Evolutionary conservation across 1,140 invertebrate species (phyloP).

Genomic region (Macrobrachium nipponense): DNA sequence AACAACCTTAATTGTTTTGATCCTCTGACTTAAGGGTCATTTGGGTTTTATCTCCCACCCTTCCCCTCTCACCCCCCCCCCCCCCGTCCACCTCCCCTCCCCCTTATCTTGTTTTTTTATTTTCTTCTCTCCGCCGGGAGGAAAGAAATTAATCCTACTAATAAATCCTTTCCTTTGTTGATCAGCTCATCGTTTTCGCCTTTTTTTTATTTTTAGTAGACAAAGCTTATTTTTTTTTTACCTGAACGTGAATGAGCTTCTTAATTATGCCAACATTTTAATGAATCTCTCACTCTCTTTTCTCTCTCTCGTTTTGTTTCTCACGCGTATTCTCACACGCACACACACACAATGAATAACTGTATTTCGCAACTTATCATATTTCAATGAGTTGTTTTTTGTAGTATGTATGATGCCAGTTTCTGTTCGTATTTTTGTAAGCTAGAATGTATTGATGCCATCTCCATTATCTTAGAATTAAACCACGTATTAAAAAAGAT

Average conservation of each 20-base stretch:
- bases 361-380: no score
- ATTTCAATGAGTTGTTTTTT: no score
- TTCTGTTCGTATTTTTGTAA: no score
- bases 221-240: no score
- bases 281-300: not conserved
- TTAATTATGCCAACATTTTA: not conserved
- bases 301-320: constrained; percentile 5
- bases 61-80: not conserved
- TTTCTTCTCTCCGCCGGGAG: not conserved
- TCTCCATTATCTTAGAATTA: no score
- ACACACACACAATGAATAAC: no score
- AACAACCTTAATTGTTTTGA: no score
- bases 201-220: not conserved
- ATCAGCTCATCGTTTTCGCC: not conserved
- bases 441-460: no score
- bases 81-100: not conserved
- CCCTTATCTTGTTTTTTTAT: not conserved
- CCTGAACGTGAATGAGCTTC: not conserved
- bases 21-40: not conserved
- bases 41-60: not conserved
- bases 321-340: not conserved
- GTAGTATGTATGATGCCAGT: no score
- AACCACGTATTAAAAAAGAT: no score
- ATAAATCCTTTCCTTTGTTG: not conserved
- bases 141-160: not conserved